Conservation (phyloP, 1,140 invertebrate species). For the Pristionchus pacificus region DNA sequence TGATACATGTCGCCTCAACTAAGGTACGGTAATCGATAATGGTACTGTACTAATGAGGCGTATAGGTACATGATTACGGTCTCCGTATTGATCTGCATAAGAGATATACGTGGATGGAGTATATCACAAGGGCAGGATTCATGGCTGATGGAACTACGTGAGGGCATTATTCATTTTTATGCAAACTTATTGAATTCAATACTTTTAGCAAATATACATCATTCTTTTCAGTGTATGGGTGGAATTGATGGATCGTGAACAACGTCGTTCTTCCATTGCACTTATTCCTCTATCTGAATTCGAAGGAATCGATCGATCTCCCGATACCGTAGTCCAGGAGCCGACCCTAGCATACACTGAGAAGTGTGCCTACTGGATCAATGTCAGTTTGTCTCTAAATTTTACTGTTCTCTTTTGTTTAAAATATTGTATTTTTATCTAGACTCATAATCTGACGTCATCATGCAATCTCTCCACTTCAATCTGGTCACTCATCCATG, state of each 20-base stretch:
- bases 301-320: no score
- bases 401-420: background rate
- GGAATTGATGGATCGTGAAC: conserved; percentile 77
- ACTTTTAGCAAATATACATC: conserved; percentile 15
- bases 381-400: conserved; percentile 3
- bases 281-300: conserved; percentile 58
- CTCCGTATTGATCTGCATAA: conserved; percentile 70
- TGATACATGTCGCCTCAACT: conserved; percentile 16
- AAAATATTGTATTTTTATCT: background rate
- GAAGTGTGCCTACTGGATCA: conserved; percentile 13
- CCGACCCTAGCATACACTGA: background rate
- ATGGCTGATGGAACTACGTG: conserved; percentile 79
- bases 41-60: background rate
- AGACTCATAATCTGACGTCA: background rate
- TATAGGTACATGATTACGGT: conserved; percentile 63
- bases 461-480: background rate
- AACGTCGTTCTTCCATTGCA: conserved; percentile 71
- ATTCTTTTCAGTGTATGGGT: conserved; percentile 75
- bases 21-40: conserved; percentile 1
- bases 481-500: background rate
- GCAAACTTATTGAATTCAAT: background rate
- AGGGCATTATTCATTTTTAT: conserved; percentile 57
- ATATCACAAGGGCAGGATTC: conserved; percentile 87
- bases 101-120: conserved; percentile 85
- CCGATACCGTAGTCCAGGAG: background rate